Conservation (phyloP, 2,797 vertebrate species). For the Anolis apletophallus region DNA sequence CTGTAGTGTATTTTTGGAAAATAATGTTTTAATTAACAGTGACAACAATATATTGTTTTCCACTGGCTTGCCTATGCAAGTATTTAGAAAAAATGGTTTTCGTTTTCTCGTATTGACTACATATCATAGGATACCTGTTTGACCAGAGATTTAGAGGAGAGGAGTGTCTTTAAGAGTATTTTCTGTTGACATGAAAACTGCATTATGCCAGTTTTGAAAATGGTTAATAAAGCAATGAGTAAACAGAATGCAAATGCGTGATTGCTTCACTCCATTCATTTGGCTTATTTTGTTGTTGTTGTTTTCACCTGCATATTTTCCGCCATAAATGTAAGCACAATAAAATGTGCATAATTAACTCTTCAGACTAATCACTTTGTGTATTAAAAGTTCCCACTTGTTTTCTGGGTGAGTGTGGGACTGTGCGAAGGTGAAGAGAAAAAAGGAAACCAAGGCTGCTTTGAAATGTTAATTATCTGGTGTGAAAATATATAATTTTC, state of each 20-base stretch:
- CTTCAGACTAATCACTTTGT: not conserved
- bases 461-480: constrained; percentile 76
- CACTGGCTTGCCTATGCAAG: not conserved
- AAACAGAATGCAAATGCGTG: not conserved
- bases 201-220: not conserved
- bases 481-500: constrained; percentile 70
- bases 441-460: constrained; percentile 58
- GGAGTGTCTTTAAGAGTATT: not conserved
- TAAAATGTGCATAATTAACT: not conserved
- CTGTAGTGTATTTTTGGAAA: constrained; percentile 10
- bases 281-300: not conserved
- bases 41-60: not conserved
- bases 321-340: not conserved
- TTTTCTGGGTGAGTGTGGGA: constrained; percentile 45
- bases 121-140: not conserved
- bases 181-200: not conserved
- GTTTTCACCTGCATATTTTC: not conserved
- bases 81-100: not conserved
- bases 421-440: constrained; percentile 49
- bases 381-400: constrained; percentile 59
- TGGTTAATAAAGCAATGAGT: not conserved
- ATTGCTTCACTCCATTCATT: not conserved
- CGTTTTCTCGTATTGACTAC: not conserved
- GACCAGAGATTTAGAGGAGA: not conserved
- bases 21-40: not conserved